Evolutionary conservation across 2,113 vertebrate species (phyloP), one percentile per base, ranked within the genome.

Genomic region (Cervus canadensis): DNA sequence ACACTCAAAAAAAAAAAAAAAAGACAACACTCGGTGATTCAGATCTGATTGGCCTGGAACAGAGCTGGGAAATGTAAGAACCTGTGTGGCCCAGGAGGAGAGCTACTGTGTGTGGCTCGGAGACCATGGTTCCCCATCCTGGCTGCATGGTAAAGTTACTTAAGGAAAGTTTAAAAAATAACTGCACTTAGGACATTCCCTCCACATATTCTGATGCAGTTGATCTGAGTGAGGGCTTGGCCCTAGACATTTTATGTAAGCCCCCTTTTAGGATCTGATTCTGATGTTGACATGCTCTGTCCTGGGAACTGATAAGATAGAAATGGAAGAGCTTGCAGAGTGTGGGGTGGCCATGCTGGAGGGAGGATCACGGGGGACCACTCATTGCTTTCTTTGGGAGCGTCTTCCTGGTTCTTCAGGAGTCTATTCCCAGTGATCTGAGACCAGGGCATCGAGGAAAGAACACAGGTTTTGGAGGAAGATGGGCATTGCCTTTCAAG

Each of bases 321-420:
- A 45, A 89, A n/a, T 5, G 17, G 19, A 60, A 14, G 60, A 45
- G 62, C 19, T 43, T 50, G 25, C 30, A 48, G 82, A 19, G 30
- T 0, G 0, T 1, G 25, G 5, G 52, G 40, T 33, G 25, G 43
- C 17, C 3, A 7, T 30, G 62, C 17, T 23, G 85, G n/a, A 45
- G 4, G 16, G 14, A 74, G 15, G 13, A 2, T 62, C 45, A 25
- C 2, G 4, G 60, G 50, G 26, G 59, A n/a, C 16, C 48, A 16
- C 23, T 78, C 57, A 1, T 4, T 64, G 81, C 40, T 81, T 28
- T 26, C 4, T 76, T 8, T 40, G 33, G 79, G 30, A 43, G 28
- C 5, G 15, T 79, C 57, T 90, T 86, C 64, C 57, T n/a, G 9
- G 28, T 89, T 84, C 50, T 94, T 30, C 23, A 12, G 5, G 1